Evolutionary conservation across 2,888 invertebrate species (phyloP).

Genomic region (Drosophila nr. fundita): DNA sequence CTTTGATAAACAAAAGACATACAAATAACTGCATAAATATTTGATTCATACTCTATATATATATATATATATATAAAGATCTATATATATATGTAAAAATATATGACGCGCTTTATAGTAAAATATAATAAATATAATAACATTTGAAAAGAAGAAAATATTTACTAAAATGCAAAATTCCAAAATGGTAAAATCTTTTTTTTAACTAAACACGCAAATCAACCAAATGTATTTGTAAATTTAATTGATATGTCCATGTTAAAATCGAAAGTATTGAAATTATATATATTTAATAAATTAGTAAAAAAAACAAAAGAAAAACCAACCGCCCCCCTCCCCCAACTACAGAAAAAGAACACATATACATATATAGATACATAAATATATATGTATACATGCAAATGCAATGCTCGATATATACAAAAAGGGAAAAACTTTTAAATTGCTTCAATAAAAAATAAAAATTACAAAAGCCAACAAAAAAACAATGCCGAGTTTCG

Average conservation of each 20-base stretch:
- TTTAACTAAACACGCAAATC: conserved; percentile 28
- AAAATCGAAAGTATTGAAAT: conserved; percentile 52
- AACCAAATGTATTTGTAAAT: conserved; percentile 63
- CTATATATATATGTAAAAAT: conserved; percentile 36
- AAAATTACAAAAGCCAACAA: conserved; percentile 47
- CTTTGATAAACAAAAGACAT: conserved; percentile 25
- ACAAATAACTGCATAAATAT: conserved; percentile 53
- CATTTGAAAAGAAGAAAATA: conserved; percentile 33
- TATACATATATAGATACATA: conserved; percentile 37
- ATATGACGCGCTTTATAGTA: conserved; percentile 57
- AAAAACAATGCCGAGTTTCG: not conserved
- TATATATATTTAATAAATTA: conserved; percentile 69
- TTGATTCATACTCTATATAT: conserved; percentile 50
- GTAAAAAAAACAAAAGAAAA: conserved; percentile 36
- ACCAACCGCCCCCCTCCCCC: not conserved
- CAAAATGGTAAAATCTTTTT: conserved; percentile 30
- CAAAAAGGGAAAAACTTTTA: conserved; percentile 64
- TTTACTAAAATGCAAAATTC: conserved; percentile 55
- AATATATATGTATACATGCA: conserved; percentile 54
- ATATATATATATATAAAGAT: conserved; percentile 3
- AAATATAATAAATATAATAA: conserved; percentile 5
- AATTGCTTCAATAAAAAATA: conserved; percentile 74
- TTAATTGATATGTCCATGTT: conserved; percentile 65
- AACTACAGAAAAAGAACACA: conserved; percentile 18
- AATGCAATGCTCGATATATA: conserved; percentile 72